Evolutionary conservation across 92 coral and sea anemone genomes (phyloP).

Genomic region (Heteractis magnifica): DNA sequence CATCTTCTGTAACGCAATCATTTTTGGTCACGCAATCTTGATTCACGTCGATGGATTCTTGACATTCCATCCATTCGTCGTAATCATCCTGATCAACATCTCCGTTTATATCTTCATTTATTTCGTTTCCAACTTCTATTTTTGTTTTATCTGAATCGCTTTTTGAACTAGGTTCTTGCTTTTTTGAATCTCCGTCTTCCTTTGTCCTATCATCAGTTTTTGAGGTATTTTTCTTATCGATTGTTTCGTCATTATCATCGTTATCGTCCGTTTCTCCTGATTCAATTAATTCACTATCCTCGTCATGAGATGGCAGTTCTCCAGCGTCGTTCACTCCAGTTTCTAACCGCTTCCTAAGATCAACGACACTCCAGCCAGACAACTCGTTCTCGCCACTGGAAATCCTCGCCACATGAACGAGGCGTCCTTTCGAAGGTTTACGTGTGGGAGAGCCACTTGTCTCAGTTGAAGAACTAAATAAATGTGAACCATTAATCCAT

Average conservation of each 20-base stretch:
- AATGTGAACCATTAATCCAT: not conserved
- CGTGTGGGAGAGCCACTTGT: not conserved
- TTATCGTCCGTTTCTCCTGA: conserved; percentile 8
- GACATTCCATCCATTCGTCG: conserved; percentile 38
- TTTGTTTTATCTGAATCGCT: not conserved
- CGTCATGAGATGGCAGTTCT: conserved; percentile 9
- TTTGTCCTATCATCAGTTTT: conserved; percentile 10
- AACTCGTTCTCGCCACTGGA: conserved; percentile 17
- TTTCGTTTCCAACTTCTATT: conserved; percentile 9
- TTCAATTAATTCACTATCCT: conserved; percentile 12
- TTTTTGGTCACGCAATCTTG: conserved; percentile 13
- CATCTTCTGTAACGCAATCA: conserved; percentile 7
- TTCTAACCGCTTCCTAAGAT: conserved; percentile 35
- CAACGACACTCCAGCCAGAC: conserved; percentile 50
- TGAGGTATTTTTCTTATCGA: conserved; percentile 29
- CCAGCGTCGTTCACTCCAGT: conserved; percentile 7
- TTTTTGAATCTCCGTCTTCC: not conserved
- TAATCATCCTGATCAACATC: conserved; percentile 15
- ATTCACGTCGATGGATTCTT: not conserved
- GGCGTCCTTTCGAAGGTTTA: not conserved
- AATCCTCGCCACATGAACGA: conserved; percentile 41
- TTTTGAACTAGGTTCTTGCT: not conserved
- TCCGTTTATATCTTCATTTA: not conserved
- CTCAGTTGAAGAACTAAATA: not conserved
- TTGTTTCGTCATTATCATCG: not conserved